Evolutionary conservation across 2,113 vertebrate species (phyloP).

Genomic region (Tragelaphus imberbis): DNA sequence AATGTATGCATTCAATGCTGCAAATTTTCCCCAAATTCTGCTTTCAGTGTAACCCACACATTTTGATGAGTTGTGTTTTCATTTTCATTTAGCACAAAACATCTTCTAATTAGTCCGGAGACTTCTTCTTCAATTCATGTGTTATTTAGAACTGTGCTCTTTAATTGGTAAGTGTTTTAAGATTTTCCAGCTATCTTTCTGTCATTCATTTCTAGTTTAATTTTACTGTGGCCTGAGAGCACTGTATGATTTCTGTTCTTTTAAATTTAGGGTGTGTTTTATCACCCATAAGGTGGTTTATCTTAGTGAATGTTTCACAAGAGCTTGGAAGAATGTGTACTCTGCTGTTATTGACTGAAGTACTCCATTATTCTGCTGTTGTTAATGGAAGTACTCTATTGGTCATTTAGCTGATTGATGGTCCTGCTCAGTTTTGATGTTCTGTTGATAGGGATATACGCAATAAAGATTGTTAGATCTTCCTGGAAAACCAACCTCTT

Average conservation of each 20-base stretch:
- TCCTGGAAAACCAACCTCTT: not conserved
- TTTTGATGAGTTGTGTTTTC: not conserved
- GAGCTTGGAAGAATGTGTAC: not conserved
- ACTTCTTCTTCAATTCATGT: not conserved
- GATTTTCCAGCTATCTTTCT: not conserved
- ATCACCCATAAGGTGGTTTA: not conserved
- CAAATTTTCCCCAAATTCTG: not conserved
- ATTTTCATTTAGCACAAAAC: not conserved
- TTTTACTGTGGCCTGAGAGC: not conserved
- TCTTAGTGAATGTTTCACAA: not conserved
- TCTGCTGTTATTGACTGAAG: not conserved
- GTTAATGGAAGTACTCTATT: not conserved
- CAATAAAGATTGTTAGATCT: not conserved
- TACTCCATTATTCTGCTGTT: not conserved
- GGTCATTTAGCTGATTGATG: not conserved
- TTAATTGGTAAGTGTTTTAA: not conserved
- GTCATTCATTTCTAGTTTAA: not conserved
- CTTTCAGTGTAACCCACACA: not conserved
- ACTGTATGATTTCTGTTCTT: not conserved
- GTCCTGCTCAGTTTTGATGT: not conserved
- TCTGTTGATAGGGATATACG: not conserved
- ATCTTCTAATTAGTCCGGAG: not conserved
- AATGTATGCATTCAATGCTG: not conserved
- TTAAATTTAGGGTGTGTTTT: not conserved
- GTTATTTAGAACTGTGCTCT: not conserved